phyloP scores from a whole-genome alignment of 2,113 vertebrate genomes.

The Lasiurus borealis region DNA sequence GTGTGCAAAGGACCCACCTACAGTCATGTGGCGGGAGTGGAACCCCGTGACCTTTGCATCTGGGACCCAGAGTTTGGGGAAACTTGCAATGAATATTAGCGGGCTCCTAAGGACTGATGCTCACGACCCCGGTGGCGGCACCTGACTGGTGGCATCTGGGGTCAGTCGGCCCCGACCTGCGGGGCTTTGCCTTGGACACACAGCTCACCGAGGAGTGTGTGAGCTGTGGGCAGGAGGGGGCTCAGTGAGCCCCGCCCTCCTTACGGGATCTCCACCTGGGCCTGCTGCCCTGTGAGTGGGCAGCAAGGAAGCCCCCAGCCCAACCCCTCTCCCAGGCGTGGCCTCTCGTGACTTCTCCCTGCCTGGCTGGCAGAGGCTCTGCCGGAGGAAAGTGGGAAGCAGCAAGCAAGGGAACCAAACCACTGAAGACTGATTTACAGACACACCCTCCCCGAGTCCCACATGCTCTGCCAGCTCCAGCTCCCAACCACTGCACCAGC shows the following conservation, averaged over 20 bases:
- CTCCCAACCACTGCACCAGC: background rate
- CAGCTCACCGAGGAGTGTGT: background rate
- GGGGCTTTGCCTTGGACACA: background rate
- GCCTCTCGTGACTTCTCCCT: background rate
- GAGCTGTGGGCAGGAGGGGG: background rate
- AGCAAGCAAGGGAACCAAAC: background rate
- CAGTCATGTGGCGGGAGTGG: background rate
- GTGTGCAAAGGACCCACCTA: background rate
- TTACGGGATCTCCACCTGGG: rapidly evolving
- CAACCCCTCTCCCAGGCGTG: too few species aligned
- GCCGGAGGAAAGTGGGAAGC: background rate
- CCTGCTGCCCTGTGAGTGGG: background rate
- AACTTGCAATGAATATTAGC: too few species aligned
- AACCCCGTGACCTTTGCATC: background rate
- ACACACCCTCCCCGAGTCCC: background rate
- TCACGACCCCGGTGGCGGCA: rapidly evolving
- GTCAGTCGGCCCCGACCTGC: background rate
- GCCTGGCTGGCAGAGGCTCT: background rate
- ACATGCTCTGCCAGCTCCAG: background rate
- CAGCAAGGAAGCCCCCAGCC: background rate
- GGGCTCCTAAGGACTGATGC: background rate
- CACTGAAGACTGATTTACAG: background rate
- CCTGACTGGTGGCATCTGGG: too few species aligned
- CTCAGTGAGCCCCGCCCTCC: background rate
- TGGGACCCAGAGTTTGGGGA: background rate